Evolutionary conservation across 2,113 vertebrate species (phyloP).

Genomic region (Neolamprologus falcicula): DNA sequence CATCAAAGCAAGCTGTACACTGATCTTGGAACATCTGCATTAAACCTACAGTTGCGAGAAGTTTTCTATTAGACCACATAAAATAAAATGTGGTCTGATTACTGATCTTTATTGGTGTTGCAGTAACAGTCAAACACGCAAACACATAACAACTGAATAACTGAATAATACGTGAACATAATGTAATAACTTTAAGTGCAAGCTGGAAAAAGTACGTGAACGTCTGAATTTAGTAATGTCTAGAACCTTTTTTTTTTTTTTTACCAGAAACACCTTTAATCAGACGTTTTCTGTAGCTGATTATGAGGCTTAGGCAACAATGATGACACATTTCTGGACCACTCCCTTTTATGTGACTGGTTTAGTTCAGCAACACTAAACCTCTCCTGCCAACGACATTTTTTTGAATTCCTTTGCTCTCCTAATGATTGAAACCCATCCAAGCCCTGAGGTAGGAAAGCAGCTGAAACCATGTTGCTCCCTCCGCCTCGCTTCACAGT

Average conservation of each 20-base stretch:
- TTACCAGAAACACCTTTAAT: neutral
- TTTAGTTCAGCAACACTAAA: neutral
- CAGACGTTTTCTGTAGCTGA: neutral
- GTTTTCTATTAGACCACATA: neutral
- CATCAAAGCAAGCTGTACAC: neutral
- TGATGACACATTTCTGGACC: neutral
- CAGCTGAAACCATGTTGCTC: neutral
- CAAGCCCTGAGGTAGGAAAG: neutral
- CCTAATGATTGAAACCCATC: neutral
- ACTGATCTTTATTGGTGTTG: neutral
- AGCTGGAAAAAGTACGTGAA: neutral
- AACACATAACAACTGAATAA: neutral
- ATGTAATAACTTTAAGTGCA: neutral
- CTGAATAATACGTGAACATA: neutral
- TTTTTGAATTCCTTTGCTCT: accelerated
- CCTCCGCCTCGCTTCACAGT: neutral
- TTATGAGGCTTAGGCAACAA: neutral
- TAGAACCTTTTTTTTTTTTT: neutral
- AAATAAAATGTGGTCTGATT: neutral
- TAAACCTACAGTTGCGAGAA: neutral
- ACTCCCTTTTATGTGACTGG: neutral
- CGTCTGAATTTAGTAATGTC: neutral
- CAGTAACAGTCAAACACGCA: neutral
- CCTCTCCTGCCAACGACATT: neutral
- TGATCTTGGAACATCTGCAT: neutral